Percentiles rank a stretch among this genome's conserved stretches.
Conservation (phyloP, 2,888 invertebrate species). For the Noctua fimbriata region DNA sequence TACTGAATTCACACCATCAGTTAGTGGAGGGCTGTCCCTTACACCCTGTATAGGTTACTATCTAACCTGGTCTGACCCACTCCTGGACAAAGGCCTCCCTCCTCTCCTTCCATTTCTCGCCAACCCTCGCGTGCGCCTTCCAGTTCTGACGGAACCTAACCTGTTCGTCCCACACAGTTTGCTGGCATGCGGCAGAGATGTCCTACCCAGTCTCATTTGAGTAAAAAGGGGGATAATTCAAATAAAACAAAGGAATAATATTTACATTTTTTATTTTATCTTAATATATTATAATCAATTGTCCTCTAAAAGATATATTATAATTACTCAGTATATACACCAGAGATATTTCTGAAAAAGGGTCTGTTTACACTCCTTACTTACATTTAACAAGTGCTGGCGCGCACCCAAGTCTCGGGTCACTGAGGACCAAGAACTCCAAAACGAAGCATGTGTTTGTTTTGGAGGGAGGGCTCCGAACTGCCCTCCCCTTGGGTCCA, state of each 20-base stretch:
- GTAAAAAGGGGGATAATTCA: background rate
- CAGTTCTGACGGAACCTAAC: background rate
- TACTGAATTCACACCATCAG: too few relatives aligned
- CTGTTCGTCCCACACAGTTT: background rate
- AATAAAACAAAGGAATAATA: background rate
- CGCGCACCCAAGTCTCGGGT: conserved; percentile 15
- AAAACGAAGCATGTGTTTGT: conserved; percentile 25
- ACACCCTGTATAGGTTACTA: background rate
- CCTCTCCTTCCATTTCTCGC: background rate
- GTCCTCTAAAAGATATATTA: too few relatives aligned
- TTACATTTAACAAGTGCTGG: background rate
- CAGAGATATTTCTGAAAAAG: background rate
- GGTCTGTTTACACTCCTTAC: too few relatives aligned
- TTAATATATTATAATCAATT: background rate
- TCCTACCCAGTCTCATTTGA: background rate
- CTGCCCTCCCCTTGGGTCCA: conserved; percentile 25
- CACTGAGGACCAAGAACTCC: conserved; percentile 19
- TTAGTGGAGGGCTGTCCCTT: too few relatives aligned
- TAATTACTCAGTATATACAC: background rate
- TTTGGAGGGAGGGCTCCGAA: conserved; percentile 18
- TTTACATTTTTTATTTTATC: background rate
- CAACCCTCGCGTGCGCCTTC: background rate
- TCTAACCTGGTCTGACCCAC: background rate
- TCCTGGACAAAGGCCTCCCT: background rate
- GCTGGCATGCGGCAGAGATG: background rate